phyloP scores from a whole-genome alignment of 1,140 invertebrate genomes.

The Intoshia linei region DNA sequence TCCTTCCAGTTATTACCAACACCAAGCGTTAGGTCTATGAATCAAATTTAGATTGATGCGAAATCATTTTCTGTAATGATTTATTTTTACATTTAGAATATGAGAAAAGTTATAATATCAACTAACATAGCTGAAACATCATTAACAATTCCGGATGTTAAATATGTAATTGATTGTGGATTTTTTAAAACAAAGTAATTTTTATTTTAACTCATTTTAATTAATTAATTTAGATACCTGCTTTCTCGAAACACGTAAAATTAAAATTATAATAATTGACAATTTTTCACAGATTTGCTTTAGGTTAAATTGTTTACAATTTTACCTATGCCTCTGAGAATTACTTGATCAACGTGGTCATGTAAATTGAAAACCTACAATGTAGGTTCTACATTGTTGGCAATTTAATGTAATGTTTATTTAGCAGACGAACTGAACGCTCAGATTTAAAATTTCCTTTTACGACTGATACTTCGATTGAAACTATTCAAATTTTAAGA shows the following conservation, averaged over 20 bases:
- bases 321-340: too few species aligned
- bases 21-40: background rate
- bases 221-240: background rate
- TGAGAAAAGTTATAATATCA: constrained; percentile 55
- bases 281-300: constrained; percentile 31
- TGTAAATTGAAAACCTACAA: too few species aligned
- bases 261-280: background rate
- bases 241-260: background rate
- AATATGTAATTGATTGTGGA: constrained; percentile 67
- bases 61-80: background rate
- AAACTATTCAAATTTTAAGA: too few species aligned
- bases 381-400: too few species aligned
- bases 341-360: too few species aligned
- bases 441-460: too few species aligned
- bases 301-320: constrained; percentile 38
- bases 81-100: constrained; percentile 9
- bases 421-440: too few species aligned
- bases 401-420: too few species aligned
- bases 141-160: constrained; percentile 62
- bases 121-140: constrained; percentile 61
- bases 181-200: constrained; percentile 49
- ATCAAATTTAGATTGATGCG: background rate
- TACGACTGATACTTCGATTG: too few species aligned
- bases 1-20: background rate
- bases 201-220: background rate